These are phyloP conservation scores for Thecocarcelia acutangulata DNA, from an alignment of 2,888 invertebrate species.

Conservation along the genomic window DNA sequence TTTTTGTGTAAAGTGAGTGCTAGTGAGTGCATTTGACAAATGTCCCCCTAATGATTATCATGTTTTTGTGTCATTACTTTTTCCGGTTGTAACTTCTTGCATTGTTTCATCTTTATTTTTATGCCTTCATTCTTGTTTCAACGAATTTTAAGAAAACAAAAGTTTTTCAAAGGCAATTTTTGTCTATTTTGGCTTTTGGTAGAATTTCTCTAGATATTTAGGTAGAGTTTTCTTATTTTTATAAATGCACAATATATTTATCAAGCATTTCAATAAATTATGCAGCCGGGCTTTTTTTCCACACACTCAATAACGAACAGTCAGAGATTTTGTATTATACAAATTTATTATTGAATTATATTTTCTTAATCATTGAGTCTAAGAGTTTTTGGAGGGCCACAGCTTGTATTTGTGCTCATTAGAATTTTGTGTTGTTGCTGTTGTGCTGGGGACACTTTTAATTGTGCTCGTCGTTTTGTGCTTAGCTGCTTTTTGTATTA, in stretches of 20 bases:
- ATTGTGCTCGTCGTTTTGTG: constrained; percentile 20
- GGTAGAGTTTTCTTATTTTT: not conserved
- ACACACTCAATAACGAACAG: constrained; percentile 20
- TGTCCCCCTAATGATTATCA: constrained; percentile 65
- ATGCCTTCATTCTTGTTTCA: constrained; percentile 4
- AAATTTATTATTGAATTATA: constrained; percentile 25
- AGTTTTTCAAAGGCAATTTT: constrained; percentile 42
- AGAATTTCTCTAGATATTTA: constrained; percentile 10
- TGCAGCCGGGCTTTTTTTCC: constrained; percentile 39
- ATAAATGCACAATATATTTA: constrained; percentile 55
- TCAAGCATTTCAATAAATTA: constrained; percentile 64
- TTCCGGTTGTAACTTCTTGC: constrained; percentile 58
- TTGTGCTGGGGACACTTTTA: constrained; percentile 38
- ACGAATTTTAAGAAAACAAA: constrained; percentile 29
- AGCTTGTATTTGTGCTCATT: not conserved
- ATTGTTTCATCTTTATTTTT: constrained; percentile 17
- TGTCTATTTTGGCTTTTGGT: too few species aligned
- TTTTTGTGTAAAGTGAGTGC: constrained; percentile 10
- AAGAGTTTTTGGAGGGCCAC: constrained; percentile 24
- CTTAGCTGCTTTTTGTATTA: constrained; percentile 18
- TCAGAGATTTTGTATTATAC: constrained; percentile 19
- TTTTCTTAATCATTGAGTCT: constrained; percentile 41
- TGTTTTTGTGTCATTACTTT: constrained; percentile 62
- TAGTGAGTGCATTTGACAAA: constrained; percentile 64
- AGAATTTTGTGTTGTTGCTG: not conserved